These are phyloP conservation scores for Parapristionchus giblindavisi DNA, from an alignment of 2,888 invertebrate species.

Conservation along the genomic window DNA sequence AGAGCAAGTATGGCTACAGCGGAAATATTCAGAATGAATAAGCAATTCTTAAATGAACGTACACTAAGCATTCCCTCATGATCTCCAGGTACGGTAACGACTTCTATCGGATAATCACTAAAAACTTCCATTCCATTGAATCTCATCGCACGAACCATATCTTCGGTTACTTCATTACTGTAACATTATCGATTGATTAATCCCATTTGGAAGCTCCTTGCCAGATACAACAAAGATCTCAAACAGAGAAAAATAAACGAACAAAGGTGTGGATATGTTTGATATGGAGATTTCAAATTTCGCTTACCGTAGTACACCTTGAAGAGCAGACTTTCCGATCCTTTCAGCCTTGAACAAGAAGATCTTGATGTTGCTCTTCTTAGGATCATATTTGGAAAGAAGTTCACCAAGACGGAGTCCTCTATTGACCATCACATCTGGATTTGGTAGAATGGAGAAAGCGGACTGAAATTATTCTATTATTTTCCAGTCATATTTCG, in stretches of 20 bases:
- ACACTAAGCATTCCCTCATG: slow-evolving; percentile 35
- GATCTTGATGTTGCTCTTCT: slow-evolving; percentile 37
- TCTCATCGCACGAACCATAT: slow-evolving; percentile 50
- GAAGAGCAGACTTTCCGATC: slow-evolving; percentile 60
- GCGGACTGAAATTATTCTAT: slow-evolving; percentile 45
- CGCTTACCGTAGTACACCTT: slow-evolving; percentile 55
- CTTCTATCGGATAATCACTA: slow-evolving; percentile 44
- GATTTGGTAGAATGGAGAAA: slow-evolving; percentile 51
- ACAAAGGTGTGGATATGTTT: too few relatives aligned
- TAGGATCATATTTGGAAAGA: background rate
- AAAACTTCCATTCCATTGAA: slow-evolving; percentile 53
- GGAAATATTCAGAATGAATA: background rate
- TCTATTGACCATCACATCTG: slow-evolving; percentile 45
- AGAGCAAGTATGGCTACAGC: too few relatives aligned
- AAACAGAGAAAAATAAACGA: too few relatives aligned
- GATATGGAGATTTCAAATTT: too few relatives aligned
- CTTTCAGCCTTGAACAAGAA: slow-evolving; percentile 59
- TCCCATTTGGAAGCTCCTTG: too few relatives aligned
- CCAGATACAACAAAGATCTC: too few relatives aligned
- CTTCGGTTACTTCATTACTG: slow-evolving; percentile 55
- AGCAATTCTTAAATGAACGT: background rate
- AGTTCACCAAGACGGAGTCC: slow-evolving; percentile 39
- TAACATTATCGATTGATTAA: slow-evolving; percentile 27
- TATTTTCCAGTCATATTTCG: background rate
- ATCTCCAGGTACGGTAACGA: slow-evolving; percentile 21